Conservation (phyloP, 2,888 invertebrate species). For the Andrena fulva region DNA sequence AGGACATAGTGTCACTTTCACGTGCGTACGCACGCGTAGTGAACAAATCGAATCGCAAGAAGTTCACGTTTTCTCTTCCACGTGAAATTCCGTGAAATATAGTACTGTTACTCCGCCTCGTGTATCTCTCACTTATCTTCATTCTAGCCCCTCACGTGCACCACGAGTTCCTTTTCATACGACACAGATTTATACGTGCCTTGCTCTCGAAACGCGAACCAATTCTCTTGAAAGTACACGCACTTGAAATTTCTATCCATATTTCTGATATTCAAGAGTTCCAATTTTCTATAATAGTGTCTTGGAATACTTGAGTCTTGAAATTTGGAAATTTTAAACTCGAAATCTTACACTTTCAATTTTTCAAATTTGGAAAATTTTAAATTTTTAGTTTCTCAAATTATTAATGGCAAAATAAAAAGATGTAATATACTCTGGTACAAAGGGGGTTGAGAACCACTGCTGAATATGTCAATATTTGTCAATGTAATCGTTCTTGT, state of each 20-base stretch:
- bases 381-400: neutral
- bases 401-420: neutral
- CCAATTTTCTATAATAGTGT: neutral
- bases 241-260: neutral
- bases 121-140: constrained; percentile 35
- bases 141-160: constrained; percentile 14
- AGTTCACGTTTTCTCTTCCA: constrained; percentile 36
- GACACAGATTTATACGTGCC: constrained; percentile 3
- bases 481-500: neutral
- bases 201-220: neutral
- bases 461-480: neutral
- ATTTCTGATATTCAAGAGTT: neutral
- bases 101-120: constrained; percentile 28
- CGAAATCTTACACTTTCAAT: neutral
- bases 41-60: constrained; percentile 24
- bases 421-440: neutral
- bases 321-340: neutral
- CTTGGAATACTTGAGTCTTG: no score
- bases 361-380: neutral
- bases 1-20: constrained; percentile 20
- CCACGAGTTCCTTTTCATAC: neutral
- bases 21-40: neutral
- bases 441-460: neutral
- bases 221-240: neutral
- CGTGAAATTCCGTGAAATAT: constrained; percentile 36